Percentiles rank a stretch among this genome's conserved stretches.
Evolutionary conservation across 2,888 invertebrate species (phyloP).

Genomic region (Chaitophorus viminalis): DNA sequence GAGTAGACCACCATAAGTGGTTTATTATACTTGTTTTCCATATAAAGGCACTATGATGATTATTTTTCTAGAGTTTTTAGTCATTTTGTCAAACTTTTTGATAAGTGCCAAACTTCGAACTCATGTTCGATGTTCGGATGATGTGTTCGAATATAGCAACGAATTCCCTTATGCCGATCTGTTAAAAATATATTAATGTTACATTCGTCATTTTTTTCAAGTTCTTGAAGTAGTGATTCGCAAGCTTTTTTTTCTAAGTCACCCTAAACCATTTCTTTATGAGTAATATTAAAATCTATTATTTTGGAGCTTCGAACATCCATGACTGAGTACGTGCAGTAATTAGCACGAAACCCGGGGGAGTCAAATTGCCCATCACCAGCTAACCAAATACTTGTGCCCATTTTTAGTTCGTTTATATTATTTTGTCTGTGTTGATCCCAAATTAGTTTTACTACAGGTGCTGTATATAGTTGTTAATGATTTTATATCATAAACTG

Average conservation of each 20-base stretch:
- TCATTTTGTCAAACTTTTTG: conserved; percentile 63
- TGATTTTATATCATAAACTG: conserved; percentile 23
- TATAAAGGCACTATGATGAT: conserved; percentile 42
- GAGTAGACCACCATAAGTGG: conserved; percentile 27
- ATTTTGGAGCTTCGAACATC: conserved; percentile 61
- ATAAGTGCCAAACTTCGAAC: conserved; percentile 63
- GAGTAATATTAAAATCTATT: conserved; percentile 62
- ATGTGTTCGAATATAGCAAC: conserved; percentile 57
- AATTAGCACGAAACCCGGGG: conserved; percentile 63
- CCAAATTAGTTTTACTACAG: conserved; percentile 24
- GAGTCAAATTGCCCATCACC: conserved; percentile 64
- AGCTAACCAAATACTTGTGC: conserved; percentile 59
- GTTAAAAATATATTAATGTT: conserved; percentile 63
- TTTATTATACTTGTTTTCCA: conserved; percentile 62
- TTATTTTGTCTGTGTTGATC: conserved; percentile 11
- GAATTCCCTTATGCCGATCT: conserved; percentile 63
- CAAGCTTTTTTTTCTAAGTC: conserved; percentile 63
- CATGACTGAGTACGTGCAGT: conserved; percentile 63
- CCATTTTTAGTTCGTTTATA: conserved; percentile 23
- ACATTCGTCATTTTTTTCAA: conserved; percentile 47
- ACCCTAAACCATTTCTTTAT: conserved; percentile 61
- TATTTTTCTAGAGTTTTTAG: conserved; percentile 61
- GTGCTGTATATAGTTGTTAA: conserved; percentile 10
- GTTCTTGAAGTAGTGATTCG: conserved; percentile 60
- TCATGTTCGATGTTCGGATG: conserved; percentile 62